A percentile compares a stretch with the other conserved stretches of the same genome.
Conservation (phyloP, 2,113 vertebrate genomes). For the Vulpes vulpes region DNA sequence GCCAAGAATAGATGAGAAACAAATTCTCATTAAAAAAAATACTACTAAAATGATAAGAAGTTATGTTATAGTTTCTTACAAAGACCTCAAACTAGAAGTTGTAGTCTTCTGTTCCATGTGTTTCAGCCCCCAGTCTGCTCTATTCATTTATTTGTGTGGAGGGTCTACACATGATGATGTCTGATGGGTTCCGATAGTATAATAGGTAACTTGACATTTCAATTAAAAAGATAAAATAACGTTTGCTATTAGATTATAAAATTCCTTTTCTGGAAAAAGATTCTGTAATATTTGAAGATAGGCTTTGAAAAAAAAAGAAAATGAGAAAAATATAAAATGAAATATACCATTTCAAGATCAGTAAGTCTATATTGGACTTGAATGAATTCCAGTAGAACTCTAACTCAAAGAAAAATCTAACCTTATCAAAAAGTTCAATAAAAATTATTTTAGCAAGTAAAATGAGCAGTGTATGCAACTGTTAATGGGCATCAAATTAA, state of each 20-base stretch:
- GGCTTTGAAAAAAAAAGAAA: conserved; percentile 78
- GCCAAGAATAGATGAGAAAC: background rate
- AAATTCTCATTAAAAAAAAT: background rate
- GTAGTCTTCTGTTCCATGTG: background rate
- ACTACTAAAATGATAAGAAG: background rate
- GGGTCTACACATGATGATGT: background rate
- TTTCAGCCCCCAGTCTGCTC: background rate
- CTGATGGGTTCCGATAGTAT: conserved; percentile 42
- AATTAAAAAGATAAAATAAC: conserved; percentile 81
- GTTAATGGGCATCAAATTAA: conserved; percentile 61
- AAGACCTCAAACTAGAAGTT: background rate
- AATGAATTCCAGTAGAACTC: background rate
- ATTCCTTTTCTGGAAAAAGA: conserved; percentile 24
- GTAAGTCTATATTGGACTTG: conserved; percentile 70
- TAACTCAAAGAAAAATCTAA: conserved; percentile 31
- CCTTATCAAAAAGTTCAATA: background rate
- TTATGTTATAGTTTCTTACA: background rate
- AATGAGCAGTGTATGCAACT: conserved; percentile 63
- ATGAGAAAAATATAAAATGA: conserved; percentile 51
- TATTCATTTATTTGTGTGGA: background rate
- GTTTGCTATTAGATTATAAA: conserved; percentile 82
- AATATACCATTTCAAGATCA: conserved; percentile 70
- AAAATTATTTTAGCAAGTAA: conserved; percentile 51
- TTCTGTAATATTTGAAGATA: conserved; percentile 57
- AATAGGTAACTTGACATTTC: conserved; percentile 73